Evolutionary conservation across 2,113 vertebrate species (phyloP).

Genomic region (Calonectris borealis): DNA sequence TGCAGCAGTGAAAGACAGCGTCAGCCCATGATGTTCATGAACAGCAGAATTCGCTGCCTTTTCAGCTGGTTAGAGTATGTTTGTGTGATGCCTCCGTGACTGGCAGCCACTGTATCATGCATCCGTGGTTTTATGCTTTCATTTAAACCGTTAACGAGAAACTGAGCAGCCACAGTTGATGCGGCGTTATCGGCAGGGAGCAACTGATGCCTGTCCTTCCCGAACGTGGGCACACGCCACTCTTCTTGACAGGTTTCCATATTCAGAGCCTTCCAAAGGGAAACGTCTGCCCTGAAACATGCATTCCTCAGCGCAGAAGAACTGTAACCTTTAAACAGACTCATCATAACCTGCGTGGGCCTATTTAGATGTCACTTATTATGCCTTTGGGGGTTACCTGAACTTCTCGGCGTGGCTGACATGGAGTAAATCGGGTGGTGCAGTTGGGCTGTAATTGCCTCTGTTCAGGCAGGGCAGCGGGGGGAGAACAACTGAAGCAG

Average conservation of each 20-base stretch:
- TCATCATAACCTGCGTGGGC: neutral
- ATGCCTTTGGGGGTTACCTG: neutral
- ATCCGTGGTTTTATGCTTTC: neutral
- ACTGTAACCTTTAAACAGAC: neutral
- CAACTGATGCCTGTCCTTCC: neutral
- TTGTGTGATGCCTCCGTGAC: neutral
- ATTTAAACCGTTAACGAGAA: fast-evolving
- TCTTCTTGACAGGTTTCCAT: neutral
- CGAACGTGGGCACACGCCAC: fast-evolving
- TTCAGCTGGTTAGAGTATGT: fast-evolving
- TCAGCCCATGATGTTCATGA: fast-evolving
- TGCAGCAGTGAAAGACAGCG: neutral
- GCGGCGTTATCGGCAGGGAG: fast-evolving
- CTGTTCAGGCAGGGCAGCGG: neutral
- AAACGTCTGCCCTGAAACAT: neutral
- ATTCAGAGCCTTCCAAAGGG: neutral
- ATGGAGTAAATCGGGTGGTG: neutral
- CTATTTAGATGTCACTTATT: neutral
- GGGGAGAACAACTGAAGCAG: neutral
- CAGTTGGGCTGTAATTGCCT: neutral
- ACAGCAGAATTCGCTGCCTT: neutral
- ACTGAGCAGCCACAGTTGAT: neutral
- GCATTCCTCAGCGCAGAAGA: neutral
- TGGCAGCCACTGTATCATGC: fast-evolving
- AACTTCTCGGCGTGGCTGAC: neutral